Evolutionary conservation across 2,888 invertebrate genomes (phyloP).

Genomic region (Chymomyza caudatula): DNA sequence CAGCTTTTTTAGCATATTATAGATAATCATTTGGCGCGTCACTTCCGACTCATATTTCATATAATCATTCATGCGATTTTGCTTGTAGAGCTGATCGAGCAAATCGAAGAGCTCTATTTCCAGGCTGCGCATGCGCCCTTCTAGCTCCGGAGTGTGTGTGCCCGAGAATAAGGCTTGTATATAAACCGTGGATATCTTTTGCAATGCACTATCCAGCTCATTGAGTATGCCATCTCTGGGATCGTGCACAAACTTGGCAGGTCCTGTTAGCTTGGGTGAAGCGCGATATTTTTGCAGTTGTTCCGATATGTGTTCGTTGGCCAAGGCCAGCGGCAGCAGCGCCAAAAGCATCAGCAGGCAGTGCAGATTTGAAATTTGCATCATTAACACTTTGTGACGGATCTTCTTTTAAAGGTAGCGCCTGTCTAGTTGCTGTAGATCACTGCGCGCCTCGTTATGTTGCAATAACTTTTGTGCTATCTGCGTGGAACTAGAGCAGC

Average conservation of each 20-base stretch:
- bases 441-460: conserved; percentile 51
- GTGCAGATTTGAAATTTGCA: not conserved
- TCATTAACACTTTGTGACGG: not conserved
- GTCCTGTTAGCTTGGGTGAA: conserved; percentile 58
- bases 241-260: conserved; percentile 38
- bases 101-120: conserved; percentile 70
- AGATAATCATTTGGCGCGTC: conserved; percentile 72
- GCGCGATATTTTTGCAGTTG: conserved; percentile 40
- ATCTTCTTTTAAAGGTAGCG: conserved; percentile 32
- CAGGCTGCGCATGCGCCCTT: conserved; percentile 53
- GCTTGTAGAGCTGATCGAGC: conserved; percentile 63
- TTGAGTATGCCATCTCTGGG: conserved; percentile 52
- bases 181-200: conserved; percentile 64
- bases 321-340: conserved; percentile 10
- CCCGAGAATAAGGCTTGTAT: conserved; percentile 72
- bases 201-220: conserved; percentile 57
- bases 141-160: conserved; percentile 66
- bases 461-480: conserved; percentile 35
- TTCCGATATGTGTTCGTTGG: not conserved
- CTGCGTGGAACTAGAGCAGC: conserved; percentile 10
- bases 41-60: conserved; percentile 74
- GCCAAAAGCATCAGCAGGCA: not conserved
- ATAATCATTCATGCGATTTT: conserved; percentile 67
- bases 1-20: conserved; percentile 71
- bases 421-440: conserved; percentile 46